Base-by-base conservation (phyloP, 2,113 vertebrate genomes). In the Podarcis raffonei region DNA sequence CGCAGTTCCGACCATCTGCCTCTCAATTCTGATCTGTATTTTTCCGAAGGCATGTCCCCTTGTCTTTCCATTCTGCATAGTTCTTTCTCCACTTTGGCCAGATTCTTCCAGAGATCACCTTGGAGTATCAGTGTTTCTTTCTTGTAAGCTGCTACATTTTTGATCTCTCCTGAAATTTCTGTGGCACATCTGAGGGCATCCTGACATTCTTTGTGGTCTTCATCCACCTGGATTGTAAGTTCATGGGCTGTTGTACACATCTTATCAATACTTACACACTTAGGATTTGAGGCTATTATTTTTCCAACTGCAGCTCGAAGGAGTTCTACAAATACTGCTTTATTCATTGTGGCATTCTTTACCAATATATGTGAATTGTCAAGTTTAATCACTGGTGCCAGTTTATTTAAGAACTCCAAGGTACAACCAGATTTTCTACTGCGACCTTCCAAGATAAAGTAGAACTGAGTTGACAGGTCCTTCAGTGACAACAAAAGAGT, bases 401-500 rank as follows among this genome's bases (percentile, higher is more conserved):
- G 81, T 83, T 86, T 90, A 32, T 93, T 93, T 3, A 95, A 90
- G 84, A 92, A 92, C 0, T 90, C 53, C 81, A 94, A 80, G 83
- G 95, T 95, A 0, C 94, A 66, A 53, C 92, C 93, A 1, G 92
- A 92, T 23, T 93, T 93, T 3, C 86, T 89, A 0, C 94, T 85
- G 18, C 91, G 91, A 23, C 83, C 76, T 74, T 85, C n/a, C 18
- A 95, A 69, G 42, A 95, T 59, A 85, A 96, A 92, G 42, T 90
- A 95, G 20, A 89, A 96, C 69, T 91, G 86, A 15, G 90, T 78
- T 15, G 90, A 39, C 18, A 87, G 57, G 83, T 91, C 87, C 42
- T 94, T 87, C 81, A 96, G 96, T n/a, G 93, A 96, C 53, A 86
- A 66, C 20, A 98, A 92, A n/a, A 97, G 78, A 30, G 94, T 72